Evolutionary conservation across 2,113 vertebrate genomes (phyloP), one percentile per base, ranked within the genome.

Genomic region (Phylloscopus trochilus): DNA sequence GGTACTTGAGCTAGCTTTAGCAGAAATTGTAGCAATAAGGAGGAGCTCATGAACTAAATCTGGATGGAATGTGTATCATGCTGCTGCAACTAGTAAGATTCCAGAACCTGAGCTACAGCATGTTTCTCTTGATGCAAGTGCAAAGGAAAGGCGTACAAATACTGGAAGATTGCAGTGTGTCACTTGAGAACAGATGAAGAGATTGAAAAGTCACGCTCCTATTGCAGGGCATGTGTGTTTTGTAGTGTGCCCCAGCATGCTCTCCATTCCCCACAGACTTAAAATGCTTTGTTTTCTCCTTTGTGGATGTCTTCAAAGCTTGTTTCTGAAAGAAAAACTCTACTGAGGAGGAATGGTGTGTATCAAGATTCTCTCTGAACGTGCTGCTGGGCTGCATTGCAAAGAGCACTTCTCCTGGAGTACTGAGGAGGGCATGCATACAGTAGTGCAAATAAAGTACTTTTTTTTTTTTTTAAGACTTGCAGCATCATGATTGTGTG

Each of bases 91-190:
- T 63, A 26, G 33, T 67, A 33, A 63, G 11, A 22, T 60, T 55
- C 10, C 49, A 58, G 46, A 56, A 35, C 60, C 7, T 66, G 49
- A 76, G 72, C 41, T 72, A 7, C 16, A 59, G 33, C 10, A n/a
- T 44, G 22, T 49, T 91, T 89, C 26, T 67, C 1, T 35, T 47
- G 19, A 13, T 43, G 11, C 1, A 53, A 82, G 27, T 24, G 15
- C 28, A 43, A 43, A 53, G 33, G 26, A 30, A 6, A 80, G 16
- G 4, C 0, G 0, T n/a, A 24, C 8, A 46, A 41, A 24, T 62
- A 73, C 49, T 67, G 60, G 11, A 83, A 55, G 24, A 21, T 6
- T 46, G 18, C 35, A 49, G 14, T 0, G 0, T 62, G 11, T 74
- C 15, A 22, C 9, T 67, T 60, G 27, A 76, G 23, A 77, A 52